Evolutionary conservation across 2,888 invertebrate species (phyloP), one percentile per base, ranked within the genome.

Genomic region (Leptothorax acervorum): DNA sequence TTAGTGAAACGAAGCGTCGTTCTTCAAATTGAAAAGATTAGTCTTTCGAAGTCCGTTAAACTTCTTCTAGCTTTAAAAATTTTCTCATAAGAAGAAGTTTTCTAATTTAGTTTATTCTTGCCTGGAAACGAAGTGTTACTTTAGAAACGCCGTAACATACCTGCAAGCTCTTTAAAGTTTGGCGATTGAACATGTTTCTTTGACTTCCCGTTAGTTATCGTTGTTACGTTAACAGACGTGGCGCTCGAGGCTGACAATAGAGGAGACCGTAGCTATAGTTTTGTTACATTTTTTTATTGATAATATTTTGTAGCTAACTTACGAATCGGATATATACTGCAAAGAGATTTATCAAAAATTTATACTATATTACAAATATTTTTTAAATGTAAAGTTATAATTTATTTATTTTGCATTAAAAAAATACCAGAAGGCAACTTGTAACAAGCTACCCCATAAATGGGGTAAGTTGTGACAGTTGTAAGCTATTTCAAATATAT

Each of bases 111-210:
- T 48, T 15, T 39, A 23, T 63, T 39, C 12, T 39, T 48, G 35
- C 3, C 23, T 39, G 5, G 35, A 65, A 65, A 51, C 5, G 18
- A 66, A 53, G 18, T 18, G 28, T 15, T 62, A 48, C 15, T 39
- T 76, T 65, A 23, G n/a, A 51, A 76, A 65, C 3, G 15, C 15
- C 28, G 8, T 73, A 74, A 60, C 28, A 39, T 42, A 45, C 45
- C 12, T 5, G 31, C 23, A 48, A 35, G 9, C 31, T 23, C 11
- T 65, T 65, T 51, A 65, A 65, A 76, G 39, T 39, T 76, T 39
- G 8, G 35, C 18, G 31, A 35, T 62, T 8, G 23, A 48, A 39
- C 28, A 12, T 48, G 35, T 66, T 65, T 28, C 31, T 76, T 18
- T 48, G 51, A 65, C 12, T 39, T 53, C 4, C 39, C 23, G 9